A percentile compares a stretch with the other conserved stretches of the same genome.
Conservation (phyloP, 2,113 vertebrate genomes). For the Syngnathus floridae region DNA sequence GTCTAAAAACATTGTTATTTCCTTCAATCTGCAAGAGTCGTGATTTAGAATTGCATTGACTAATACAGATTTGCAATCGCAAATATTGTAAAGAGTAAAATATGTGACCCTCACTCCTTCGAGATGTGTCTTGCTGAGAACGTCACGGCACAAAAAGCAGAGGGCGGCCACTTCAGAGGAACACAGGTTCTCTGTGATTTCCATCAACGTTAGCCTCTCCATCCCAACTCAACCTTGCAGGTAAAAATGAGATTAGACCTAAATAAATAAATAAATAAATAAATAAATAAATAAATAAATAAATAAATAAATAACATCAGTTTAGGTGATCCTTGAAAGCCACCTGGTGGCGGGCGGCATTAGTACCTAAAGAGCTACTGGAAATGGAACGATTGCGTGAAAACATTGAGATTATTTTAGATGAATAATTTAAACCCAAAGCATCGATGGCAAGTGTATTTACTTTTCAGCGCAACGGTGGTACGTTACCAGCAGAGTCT, state of each 20-base stretch:
- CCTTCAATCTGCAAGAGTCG: not conserved
- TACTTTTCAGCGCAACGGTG: not conserved
- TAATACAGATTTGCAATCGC: not conserved
- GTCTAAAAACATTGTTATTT: not conserved
- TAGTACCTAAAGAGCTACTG: no score
- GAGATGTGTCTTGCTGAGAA: constrained; percentile 51
- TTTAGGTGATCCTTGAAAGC: no score
- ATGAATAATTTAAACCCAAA: not conserved
- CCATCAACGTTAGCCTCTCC: not conserved
- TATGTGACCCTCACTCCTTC: constrained; percentile 42
- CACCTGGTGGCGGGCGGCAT: no score
- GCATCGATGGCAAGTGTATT: not conserved
- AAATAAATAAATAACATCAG: no score
- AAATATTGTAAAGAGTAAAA: not conserved
- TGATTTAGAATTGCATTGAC: no score
- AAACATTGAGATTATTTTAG: not conserved
- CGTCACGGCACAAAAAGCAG: constrained; percentile 67
- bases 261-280: no score
- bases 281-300: no score
- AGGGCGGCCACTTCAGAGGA: constrained; percentile 59
- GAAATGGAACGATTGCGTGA: not conserved
- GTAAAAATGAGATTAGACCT: not conserved
- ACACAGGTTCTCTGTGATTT: constrained; percentile 41
- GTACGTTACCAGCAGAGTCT: not conserved
- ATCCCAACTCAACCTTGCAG: not conserved